Conservation (phyloP, 35 echinoderm and acorn worm species). For the Chiridota heheva region DNA sequence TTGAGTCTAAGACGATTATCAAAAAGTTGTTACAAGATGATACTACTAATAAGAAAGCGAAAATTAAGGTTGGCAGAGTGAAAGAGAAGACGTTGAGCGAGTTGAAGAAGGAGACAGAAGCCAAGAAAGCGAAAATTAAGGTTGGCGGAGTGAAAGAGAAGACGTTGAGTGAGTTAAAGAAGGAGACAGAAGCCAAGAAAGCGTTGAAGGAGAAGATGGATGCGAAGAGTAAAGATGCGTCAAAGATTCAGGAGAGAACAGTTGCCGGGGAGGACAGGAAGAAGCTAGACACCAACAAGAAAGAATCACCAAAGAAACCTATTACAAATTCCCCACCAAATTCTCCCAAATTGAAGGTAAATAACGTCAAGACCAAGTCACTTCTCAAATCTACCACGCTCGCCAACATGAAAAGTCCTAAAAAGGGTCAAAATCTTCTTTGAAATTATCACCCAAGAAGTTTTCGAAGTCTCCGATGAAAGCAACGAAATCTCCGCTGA, state of each 20-base stretch:
- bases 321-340: constrained; percentile 1
- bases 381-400: background rate
- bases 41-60: background rate
- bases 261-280: constrained; percentile 8
- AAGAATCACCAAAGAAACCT: constrained; percentile 14
- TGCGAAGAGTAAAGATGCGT: constrained; percentile 13
- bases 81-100: background rate
- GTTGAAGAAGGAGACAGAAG: background rate
- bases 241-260: constrained; percentile 28
- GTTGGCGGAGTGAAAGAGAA: constrained; percentile 10
- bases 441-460: constrained; percentile 9
- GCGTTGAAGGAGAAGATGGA: constrained; percentile 13
- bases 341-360: constrained; percentile 12
- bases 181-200: constrained; percentile 1
- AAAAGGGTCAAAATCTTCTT: background rate
- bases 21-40: background rate
- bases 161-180: constrained; percentile 3
- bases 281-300: constrained; percentile 25
- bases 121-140: constrained; percentile 22
- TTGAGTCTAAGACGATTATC: background rate
- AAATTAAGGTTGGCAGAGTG: background rate
- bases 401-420: too few relatives aligned
- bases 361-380: background rate
- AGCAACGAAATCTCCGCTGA: background rate
- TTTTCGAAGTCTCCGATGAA: background rate